Evolutionary conservation across 2,888 invertebrate genomes (phyloP), one percentile per base, ranked within the genome.

Genomic region (Parapristionchus giblindavisi): DNA sequence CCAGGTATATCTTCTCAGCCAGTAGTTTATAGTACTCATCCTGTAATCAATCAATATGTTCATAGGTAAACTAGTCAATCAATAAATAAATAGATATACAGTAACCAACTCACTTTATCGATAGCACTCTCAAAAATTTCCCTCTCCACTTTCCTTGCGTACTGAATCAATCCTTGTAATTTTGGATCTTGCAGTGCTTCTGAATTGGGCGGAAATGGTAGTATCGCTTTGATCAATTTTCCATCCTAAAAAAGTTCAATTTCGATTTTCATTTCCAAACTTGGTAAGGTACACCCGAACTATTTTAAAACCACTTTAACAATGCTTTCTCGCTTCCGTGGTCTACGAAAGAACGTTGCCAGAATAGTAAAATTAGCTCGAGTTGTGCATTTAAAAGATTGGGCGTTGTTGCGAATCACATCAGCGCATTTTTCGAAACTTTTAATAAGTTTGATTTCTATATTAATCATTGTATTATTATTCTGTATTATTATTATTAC

Each of bases 121-220:
- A 95, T 95, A 0, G 98, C 98, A 92, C 94, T 94, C 89, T 96
- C 96, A 89, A 97, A 99, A 98, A 99, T 99, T 88, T 99, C 98
- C 58, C 96, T 95, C 90, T 99, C 99, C 0, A 99, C 98, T 91
- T 99, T 99, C 83, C 95, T 92, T 74, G 99, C 99, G 89, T 99
- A 99, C 1, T 95, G 94, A 34, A 99, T 96, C 80, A 99, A 91
- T 90, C 98, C 98, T 88, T 94, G 94, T 94, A 99, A 81, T 84
- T 98, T 91, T 89, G 94, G 94, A 89, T 99, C 98, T 86, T 95
- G 92, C 92, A 97, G 93, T 8, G 96, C 95, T 81, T 94, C 93
- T 34, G 96, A 96, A 90, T 98, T 97, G 14, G 96, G n/a, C n/a
- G n/a, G 95, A 68, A 95, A 96, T 11, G 99, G 99, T 90, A 99